Percentiles rank a stretch among this genome's conserved stretches.
phyloP scores from a whole-genome alignment of 2,888 invertebrate genomes.

The Oscheius sp. region DNA sequence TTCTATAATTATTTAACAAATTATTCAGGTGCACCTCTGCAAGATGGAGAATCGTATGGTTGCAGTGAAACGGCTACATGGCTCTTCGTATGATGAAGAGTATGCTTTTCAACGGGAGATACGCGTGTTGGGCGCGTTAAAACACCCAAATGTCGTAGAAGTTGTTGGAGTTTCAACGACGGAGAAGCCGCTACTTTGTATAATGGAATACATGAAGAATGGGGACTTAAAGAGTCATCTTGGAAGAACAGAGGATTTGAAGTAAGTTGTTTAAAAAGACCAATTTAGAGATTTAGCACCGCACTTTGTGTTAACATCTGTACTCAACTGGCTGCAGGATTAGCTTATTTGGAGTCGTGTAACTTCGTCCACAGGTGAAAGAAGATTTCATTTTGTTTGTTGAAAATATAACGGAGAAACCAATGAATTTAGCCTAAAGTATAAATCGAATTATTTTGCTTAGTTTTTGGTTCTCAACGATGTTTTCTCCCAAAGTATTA shows the following conservation, averaged over 20 bases:
- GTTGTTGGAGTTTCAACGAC: slow-evolving; percentile 57
- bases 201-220: slow-evolving; percentile 88
- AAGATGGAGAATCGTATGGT: slow-evolving; percentile 51
- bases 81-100: slow-evolving; percentile 48
- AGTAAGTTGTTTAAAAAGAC: slow-evolving; percentile 32
- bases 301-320: slow-evolving; percentile 56
- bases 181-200: slow-evolving; percentile 79
- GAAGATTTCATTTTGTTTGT: too few relatives aligned
- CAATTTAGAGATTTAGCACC: slow-evolving; percentile 24
- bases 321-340: slow-evolving; percentile 83
- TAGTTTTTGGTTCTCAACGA: too few relatives aligned
- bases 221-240: slow-evolving; percentile 82
- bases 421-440: too few relatives aligned
- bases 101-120: slow-evolving; percentile 59
- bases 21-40: slow-evolving; percentile 48
- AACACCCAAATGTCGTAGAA: slow-evolving; percentile 63
- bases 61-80: slow-evolving; percentile 54
- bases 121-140: slow-evolving; percentile 51
- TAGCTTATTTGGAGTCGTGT: slow-evolving; percentile 86
- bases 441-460: too few relatives aligned
- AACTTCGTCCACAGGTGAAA: slow-evolving; percentile 88
- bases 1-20: too few relatives aligned
- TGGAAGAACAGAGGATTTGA: slow-evolving; percentile 32
- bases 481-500: too few relatives aligned
- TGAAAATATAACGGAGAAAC: too few relatives aligned